Base-by-base conservation (phyloP, 2,113 vertebrate genomes). In the Coptodon rendalli region DNA sequence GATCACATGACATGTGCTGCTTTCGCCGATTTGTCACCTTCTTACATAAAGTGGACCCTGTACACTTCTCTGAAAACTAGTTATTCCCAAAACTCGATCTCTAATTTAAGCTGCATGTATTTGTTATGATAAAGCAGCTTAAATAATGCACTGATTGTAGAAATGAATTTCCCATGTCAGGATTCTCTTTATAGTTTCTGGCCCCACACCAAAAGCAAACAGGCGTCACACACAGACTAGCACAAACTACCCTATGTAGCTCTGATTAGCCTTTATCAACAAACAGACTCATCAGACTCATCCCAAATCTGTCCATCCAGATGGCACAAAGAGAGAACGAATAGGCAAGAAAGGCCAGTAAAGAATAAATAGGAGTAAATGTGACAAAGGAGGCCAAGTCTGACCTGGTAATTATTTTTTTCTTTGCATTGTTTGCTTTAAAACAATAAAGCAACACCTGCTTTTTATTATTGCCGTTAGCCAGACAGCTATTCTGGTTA, bases 301-400 rank as follows among this genome's bases (percentile, higher is more conserved):
- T 92, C 57, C 86, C 84, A 91, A 94, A 94, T 92, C 95, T 95
- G 92, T 91, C 93, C 71, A 85, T 91, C 87, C 96, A 96, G 95
- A 96, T 96, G 95, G 95, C 81, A 87, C 89, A 85, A 87, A 73
- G 84, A 89, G 71, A 84, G 88, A 87, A 89, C 84, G 86, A 89
- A 88, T 61, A 80, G 11, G 81, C 84, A 78, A 36, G 82, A 78
- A 85, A 89, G 82, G 71, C 87, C 61, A 90, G 90, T 80, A 59
- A 79, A 79, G 63, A 54, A 87, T 27, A 78, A 63, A 78, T 11
- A 5, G 38, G 57, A 34, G 48, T 86, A 80, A 90, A 90, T 87
- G 82, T 89, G 66, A 56, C 54, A 81, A 87, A 87, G 59, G 73
- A 88, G 81, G 82, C 71, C 86, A 86, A 80, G 27, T 78, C 45